Percentiles rank a stretch among this genome's conserved stretches.
Conservation (phyloP, 2,113 vertebrate species). For the Corvus hawaiiensis region DNA sequence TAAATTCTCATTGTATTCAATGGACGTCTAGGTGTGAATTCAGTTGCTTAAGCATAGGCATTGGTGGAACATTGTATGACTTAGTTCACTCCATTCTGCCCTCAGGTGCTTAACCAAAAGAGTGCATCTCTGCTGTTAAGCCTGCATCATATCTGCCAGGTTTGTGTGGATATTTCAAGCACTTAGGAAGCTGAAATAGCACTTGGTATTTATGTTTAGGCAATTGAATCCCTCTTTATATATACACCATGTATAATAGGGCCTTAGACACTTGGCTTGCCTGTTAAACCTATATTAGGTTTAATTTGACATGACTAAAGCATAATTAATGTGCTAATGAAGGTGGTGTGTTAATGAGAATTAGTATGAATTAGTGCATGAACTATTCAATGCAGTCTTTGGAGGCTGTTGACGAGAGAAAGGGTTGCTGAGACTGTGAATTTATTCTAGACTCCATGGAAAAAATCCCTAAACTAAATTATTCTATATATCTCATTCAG, state of each 20-base stretch:
- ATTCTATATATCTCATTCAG: neutral
- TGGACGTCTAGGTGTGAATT: rapidly evolving
- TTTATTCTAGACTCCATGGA: neutral
- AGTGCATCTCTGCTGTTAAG: neutral
- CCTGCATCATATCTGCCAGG: neutral
- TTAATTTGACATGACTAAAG: neutral
- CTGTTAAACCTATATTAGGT: neutral
- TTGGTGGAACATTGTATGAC: neutral
- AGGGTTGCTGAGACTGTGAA: neutral
- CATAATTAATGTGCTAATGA: neutral
- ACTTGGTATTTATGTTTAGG: neutral
- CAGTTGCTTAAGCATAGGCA: neutral
- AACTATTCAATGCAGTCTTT: neutral
- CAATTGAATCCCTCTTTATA: neutral
- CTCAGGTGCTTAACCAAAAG: neutral
- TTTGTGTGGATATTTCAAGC: neutral
- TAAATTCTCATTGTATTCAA: neutral
- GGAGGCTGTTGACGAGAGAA: neutral
- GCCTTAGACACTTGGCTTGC: neutral
- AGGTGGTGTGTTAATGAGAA: neutral
- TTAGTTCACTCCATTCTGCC: too few species aligned
- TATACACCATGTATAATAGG: neutral
- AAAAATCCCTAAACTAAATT: neutral
- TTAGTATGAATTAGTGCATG: neutral
- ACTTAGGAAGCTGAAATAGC: neutral